A percentile compares a stretch with the other conserved stretches of the same genome.
Evolutionary conservation across 2,888 invertebrate genomes (phyloP).

Genomic region (Nomada ruficornis): DNA sequence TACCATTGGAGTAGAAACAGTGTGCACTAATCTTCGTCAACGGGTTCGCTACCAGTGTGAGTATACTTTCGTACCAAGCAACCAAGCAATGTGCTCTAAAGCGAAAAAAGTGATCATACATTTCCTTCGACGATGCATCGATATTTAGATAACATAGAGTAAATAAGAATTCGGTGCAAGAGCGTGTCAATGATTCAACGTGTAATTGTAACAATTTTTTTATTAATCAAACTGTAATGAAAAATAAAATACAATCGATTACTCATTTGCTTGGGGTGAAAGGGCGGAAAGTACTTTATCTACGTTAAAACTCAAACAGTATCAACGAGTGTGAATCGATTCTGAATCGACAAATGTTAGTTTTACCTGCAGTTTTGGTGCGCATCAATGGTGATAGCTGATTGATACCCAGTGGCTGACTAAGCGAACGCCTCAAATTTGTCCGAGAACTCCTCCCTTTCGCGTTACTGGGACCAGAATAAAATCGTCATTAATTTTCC

Average conservation of each 20-base stretch:
- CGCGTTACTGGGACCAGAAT: slow-evolving; percentile 79
- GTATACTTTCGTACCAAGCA: slow-evolving; percentile 38
- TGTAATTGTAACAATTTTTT: not conserved
- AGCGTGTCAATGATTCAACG: not conserved
- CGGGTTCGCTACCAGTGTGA: slow-evolving; percentile 48
- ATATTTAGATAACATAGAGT: not conserved
- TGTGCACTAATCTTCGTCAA: slow-evolving; percentile 66
- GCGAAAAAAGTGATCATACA: not conserved
- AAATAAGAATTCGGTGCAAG: not conserved
- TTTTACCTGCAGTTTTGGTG: slow-evolving; percentile 85
- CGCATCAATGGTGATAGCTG: slow-evolving; percentile 86
- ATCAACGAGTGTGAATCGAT: slow-evolving; percentile 15
- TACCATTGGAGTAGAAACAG: slow-evolving; percentile 55
- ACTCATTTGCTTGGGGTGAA: slow-evolving; percentile 55
- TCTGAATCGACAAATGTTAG: slow-evolving; percentile 12
- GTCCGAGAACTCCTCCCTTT: slow-evolving; percentile 83
- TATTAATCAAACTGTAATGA: not conserved
- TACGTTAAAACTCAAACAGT: slow-evolving; percentile 55
- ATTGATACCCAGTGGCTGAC: slow-evolving; percentile 88
- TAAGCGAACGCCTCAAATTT: slow-evolving; percentile 87
- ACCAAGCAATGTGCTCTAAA: slow-evolving; percentile 26
- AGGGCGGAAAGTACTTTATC: slow-evolving; percentile 39
- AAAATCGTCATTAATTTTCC: slow-evolving; percentile 53
- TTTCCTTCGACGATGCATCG: not conserved
- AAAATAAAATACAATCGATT: not conserved